These are phyloP conservation scores for Colletes latitarsis DNA, from an alignment of 1,140 invertebrate species.

Conservation along the genomic window DNA sequence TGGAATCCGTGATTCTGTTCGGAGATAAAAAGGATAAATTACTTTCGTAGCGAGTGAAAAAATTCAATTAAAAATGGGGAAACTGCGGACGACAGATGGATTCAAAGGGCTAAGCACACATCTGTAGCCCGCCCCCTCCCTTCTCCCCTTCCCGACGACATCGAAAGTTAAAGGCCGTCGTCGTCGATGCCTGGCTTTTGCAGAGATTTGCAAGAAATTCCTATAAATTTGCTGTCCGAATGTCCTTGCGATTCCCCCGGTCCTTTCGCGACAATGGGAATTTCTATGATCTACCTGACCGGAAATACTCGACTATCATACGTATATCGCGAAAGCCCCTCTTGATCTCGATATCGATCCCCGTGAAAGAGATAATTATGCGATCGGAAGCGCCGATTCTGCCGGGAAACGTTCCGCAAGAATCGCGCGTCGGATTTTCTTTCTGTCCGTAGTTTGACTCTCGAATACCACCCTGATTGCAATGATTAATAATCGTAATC, in stretches of 20 bases:
- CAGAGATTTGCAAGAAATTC: constrained; percentile 46
- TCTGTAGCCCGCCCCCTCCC: constrained; percentile 9
- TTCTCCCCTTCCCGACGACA: background rate
- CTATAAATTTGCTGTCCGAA: constrained; percentile 35
- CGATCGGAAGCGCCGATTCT: background rate
- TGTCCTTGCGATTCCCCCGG: background rate
- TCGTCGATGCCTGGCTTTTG: constrained; percentile 1
- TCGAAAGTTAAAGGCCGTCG: constrained; percentile 40
- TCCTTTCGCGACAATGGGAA: background rate
- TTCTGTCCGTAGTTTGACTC: constrained; percentile 55
- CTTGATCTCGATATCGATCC: background rate
- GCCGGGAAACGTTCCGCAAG: too few relatives aligned
- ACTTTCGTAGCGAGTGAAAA: constrained; percentile 63
- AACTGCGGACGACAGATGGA: constrained; percentile 65
- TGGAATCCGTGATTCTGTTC: constrained; percentile 67
- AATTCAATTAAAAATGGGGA: constrained; percentile 70
- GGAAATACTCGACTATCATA: background rate
- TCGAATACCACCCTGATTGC: constrained; percentile 41
- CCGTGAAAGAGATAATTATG: constrained; percentile 13
- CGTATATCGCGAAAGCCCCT: too few relatives aligned
- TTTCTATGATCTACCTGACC: background rate
- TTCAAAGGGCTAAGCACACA: constrained; percentile 64
- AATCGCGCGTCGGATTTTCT: constrained; percentile 16
- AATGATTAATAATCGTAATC: constrained; percentile 74
- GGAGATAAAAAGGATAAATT: constrained; percentile 69